These are phyloP conservation scores for Podarcis siculus DNA, from an alignment of 2,797 vertebrate species.

Conservation along the genomic window DNA sequence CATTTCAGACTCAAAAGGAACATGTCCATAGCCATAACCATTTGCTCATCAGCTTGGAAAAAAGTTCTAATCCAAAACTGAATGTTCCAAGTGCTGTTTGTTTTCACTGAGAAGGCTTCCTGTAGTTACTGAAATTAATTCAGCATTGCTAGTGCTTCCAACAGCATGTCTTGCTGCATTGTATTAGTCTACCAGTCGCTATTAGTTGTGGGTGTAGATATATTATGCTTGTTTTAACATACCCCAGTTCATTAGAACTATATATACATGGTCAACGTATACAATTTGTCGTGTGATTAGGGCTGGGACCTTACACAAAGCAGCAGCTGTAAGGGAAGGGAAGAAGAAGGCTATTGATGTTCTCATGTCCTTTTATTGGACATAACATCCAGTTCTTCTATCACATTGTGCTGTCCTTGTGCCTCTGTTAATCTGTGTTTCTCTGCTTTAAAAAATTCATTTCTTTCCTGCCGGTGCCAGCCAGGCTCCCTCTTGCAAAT, in stretches of 20 bases:
- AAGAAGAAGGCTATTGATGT: slow-evolving; percentile 8
- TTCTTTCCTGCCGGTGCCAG: neutral
- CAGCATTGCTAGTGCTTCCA: neutral
- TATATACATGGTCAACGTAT: neutral
- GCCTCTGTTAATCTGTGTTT: neutral
- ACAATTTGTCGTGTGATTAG: neutral
- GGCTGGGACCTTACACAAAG: neutral
- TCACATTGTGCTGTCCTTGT: slow-evolving; percentile 7
- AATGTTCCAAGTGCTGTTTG: neutral
- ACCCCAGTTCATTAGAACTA: neutral
- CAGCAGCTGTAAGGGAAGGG: neutral
- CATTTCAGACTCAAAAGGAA: neutral
- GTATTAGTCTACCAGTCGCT: neutral
- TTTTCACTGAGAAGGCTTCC: neutral
- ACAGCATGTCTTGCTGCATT: neutral
- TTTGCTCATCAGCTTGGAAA: neutral
- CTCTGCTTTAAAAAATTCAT: neutral
- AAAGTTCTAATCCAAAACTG: slow-evolving; percentile 2
- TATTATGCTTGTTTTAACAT: neutral
- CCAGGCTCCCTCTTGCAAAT: neutral
- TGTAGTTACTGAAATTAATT: neutral
- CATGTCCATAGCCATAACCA: slow-evolving; percentile 3
- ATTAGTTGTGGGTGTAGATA: neutral
- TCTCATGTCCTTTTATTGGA: neutral
- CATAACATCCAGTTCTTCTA: neutral